phyloP scores from a whole-genome alignment of 2,797 vertebrate genomes.

The Eidolon dupreanum region DNA sequence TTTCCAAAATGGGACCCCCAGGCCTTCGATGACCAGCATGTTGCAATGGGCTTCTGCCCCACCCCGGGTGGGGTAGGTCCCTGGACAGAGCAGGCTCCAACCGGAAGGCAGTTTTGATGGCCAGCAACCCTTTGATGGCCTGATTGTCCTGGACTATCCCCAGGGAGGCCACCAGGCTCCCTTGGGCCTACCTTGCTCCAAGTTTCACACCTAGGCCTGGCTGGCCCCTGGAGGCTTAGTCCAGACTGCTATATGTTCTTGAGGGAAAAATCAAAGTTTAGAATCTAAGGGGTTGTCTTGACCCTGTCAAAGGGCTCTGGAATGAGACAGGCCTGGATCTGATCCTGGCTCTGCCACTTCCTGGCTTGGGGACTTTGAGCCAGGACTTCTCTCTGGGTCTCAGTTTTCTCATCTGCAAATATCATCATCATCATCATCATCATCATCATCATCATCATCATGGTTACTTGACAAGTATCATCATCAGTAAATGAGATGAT shows the following conservation, averaged over 20 bases:
- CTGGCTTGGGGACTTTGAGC: not conserved
- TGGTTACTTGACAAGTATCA: no score
- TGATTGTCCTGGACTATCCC: not conserved
- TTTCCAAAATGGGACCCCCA: not conserved
- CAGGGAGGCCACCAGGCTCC: not conserved
- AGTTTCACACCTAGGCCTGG: not conserved
- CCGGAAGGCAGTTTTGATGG: not conserved
- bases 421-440: not conserved
- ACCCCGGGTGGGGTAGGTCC: not conserved
- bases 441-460: not conserved
- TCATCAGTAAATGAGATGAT: not conserved
- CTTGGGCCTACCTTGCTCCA: not conserved
- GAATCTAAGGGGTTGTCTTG: not conserved
- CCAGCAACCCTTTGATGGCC: not conserved
- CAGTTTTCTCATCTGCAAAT: not conserved
- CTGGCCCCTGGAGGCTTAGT: not conserved
- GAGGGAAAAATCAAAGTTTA: not conserved
- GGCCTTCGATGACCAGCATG: not conserved
- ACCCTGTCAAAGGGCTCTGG: not conserved
- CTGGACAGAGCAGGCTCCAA: not conserved
- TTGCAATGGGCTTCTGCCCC: not conserved
- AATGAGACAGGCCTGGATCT: not conserved
- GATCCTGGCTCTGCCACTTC: not conserved
- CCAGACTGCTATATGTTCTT: not conserved
- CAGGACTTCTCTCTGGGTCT: not conserved